Evolutionary conservation across 1,140 invertebrate genomes (phyloP).

Genomic region (Pemphigus obesinymphae): DNA sequence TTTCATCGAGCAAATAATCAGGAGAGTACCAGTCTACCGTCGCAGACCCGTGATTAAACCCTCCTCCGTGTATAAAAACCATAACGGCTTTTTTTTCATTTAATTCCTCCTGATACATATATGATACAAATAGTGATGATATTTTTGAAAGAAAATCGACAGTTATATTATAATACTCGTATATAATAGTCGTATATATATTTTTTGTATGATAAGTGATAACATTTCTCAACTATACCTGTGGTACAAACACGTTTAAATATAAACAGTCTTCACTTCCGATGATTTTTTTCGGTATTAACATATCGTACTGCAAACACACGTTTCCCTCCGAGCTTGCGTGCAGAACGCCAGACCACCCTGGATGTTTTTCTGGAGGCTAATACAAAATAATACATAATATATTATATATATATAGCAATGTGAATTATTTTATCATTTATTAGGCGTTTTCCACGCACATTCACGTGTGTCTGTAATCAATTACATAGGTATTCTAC

Average conservation of each 20-base stretch:
- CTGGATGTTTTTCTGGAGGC: constrained; percentile 39
- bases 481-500: too few relatives aligned
- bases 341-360: constrained; percentile 36
- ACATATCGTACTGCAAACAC: constrained; percentile 40
- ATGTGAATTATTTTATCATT: too few relatives aligned
- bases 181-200: background rate
- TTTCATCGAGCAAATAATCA: constrained; percentile 66
- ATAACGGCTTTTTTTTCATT: constrained; percentile 54
- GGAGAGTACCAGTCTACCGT: constrained; percentile 58
- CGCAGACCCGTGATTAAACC: constrained; percentile 54
- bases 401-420: too few relatives aligned
- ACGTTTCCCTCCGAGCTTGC: constrained; percentile 30
- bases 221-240: background rate
- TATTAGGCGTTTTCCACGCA: too few relatives aligned
- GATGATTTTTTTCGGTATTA: background rate
- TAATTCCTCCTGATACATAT: background rate
- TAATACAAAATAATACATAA: constrained; percentile 19
- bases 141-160: too few relatives aligned
- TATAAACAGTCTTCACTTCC: constrained; percentile 45
- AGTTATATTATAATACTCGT: background rate
- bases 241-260: constrained; percentile 44
- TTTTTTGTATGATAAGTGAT: too few relatives aligned
- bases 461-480: too few relatives aligned
- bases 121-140: too few relatives aligned
- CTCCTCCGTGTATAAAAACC: constrained; percentile 64